Evolutionary conservation across 2,888 invertebrate species (phyloP), one percentile per base, ranked within the genome.

Genomic region (Biston betularia): DNA sequence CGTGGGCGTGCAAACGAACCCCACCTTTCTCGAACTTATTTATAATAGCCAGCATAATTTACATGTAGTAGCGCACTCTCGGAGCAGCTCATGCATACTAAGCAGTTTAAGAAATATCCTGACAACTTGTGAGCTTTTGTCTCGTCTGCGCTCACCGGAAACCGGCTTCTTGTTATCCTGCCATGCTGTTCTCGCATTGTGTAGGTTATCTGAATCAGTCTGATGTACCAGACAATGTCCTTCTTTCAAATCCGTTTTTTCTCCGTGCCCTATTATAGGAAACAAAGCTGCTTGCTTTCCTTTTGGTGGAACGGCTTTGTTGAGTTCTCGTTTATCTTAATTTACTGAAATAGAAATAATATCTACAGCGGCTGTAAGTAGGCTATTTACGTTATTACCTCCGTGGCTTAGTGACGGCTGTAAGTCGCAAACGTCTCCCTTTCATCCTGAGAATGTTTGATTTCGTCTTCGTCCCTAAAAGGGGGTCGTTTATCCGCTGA

Each of bases 101-200:
- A 92, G 76, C 75, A 85, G 86, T 76, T 70, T 76, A 75, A 77
- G 80, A 83, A 81, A 84, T 86, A 85, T 85, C 85, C 84, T 85
- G 85, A 82, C 83, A 80, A 83, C 82, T 85, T 83, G 76, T 80
- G 76, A 84, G 85, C 85, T 86, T 86, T 84, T 84, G 87, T 87
- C 85, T 83, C 84, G 86, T 84, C 82, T 82, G 82, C 77, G 83
- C 75, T 79, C 86, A 82, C 87, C 89, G 90, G 92, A 92, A 89
- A 88, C 87, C 76, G 81, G 78, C 81, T 82, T 80, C 83, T 86
- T 86, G 86, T 82, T 87, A 86, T 85, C 85, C 80, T 73, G 76
- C 73, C 82, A 38, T 38, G 38, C 9, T 38, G 85, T 89, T 89
- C 82, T 75, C 74, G 75, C 83, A 87, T 91, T 90, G 89, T 91